phyloP scores from a whole-genome alignment of 2,888 invertebrate species.

The Dryococelus australis region DNA sequence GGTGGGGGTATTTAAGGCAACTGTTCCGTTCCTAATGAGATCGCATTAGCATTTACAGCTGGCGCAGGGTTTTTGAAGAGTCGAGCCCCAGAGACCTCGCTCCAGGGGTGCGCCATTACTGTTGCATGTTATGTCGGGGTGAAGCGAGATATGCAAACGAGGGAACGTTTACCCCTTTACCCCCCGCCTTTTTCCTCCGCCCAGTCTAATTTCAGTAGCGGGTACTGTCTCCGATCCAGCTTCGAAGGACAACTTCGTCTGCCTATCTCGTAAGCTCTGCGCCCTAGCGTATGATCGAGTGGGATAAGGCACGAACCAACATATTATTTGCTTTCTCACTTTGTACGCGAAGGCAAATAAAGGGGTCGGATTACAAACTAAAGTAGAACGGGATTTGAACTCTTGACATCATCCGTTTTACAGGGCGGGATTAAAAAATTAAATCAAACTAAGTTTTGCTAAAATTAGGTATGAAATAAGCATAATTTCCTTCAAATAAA shows the following conservation, averaged over 20 bases:
- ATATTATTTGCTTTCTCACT: too few relatives aligned
- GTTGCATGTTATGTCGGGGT: neutral
- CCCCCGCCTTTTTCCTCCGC: neutral
- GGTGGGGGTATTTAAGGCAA: slow-evolving; percentile 2
- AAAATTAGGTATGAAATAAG: too few relatives aligned
- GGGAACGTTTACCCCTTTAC: neutral
- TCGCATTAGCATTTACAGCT: neutral
- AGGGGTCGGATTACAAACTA: too few relatives aligned
- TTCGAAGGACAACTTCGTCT: neutral
- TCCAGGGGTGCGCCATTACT: neutral
- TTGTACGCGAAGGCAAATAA: too few relatives aligned
- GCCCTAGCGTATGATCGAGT: neutral
- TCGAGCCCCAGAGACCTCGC: neutral
- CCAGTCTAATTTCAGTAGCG: neutral
- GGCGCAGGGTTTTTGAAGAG: neutral
- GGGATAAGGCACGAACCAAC: neutral
- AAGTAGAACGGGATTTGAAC: too few relatives aligned
- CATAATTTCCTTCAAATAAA: too few relatives aligned
- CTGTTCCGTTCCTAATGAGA: slow-evolving; percentile 3
- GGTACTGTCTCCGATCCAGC: neutral
- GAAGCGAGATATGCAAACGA: neutral
- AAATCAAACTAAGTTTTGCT: too few relatives aligned
- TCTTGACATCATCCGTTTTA: too few relatives aligned
- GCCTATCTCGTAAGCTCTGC: neutral
- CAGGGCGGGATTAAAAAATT: too few relatives aligned